Evolutionary conservation across 2,888 invertebrate genomes (phyloP).

Genomic region (Oegoconia quadripuncta): DNA sequence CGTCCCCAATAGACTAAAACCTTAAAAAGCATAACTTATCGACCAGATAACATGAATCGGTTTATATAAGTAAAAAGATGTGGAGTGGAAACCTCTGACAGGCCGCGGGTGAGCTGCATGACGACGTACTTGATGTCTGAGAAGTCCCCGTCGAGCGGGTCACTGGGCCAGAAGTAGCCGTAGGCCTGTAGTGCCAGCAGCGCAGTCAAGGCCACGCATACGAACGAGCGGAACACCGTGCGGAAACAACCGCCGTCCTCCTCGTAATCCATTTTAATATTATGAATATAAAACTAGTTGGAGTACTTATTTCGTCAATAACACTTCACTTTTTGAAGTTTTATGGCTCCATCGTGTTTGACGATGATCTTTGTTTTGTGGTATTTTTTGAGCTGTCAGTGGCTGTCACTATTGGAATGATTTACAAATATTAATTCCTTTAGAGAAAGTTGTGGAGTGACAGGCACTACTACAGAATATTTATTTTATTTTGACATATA

Average conservation of each 20-base stretch:
- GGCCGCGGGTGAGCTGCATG: conserved; percentile 55
- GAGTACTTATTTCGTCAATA: neutral
- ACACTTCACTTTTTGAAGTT: neutral
- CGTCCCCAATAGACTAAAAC: too few relatives aligned
- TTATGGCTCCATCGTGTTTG: neutral
- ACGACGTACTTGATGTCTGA: conserved; percentile 60
- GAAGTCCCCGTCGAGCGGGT: conserved; percentile 48
- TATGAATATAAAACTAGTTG: too few relatives aligned
- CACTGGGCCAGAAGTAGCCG: conserved; percentile 46
- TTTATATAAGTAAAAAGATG: neutral
- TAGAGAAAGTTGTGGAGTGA: too few relatives aligned
- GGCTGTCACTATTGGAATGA: too few relatives aligned
- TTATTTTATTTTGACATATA: too few relatives aligned
- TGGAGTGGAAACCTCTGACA: conserved; percentile 56
- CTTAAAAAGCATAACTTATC: too few relatives aligned
- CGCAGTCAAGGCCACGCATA: conserved; percentile 45
- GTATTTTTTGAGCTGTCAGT: too few relatives aligned
- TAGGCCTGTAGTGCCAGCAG: conserved; percentile 60
- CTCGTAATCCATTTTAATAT: conserved; percentile 37
- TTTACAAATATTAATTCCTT: too few relatives aligned
- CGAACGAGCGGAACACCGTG: conserved; percentile 52
- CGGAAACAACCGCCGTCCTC: conserved; percentile 34
- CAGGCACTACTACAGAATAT: too few relatives aligned
- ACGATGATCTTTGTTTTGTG: too few relatives aligned
- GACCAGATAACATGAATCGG: too few relatives aligned